Percentiles rank a stretch among this genome's conserved stretches.
Evolutionary conservation across 2,888 invertebrate genomes (phyloP).

Genomic region (Oscheius sp.): DNA sequence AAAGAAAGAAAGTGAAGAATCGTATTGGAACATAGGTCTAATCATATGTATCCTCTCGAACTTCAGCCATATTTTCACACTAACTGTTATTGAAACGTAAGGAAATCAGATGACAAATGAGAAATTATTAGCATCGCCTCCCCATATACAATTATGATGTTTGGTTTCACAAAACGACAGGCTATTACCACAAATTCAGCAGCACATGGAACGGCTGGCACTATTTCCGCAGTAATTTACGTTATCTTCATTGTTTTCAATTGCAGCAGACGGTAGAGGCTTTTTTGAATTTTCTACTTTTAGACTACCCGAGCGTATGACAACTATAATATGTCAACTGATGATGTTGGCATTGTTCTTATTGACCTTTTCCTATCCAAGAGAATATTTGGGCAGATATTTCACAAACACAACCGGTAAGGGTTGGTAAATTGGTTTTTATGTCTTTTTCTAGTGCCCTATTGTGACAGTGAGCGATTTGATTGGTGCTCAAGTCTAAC

Average conservation of each 20-base stretch:
- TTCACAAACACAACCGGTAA: slow-evolving; percentile 8
- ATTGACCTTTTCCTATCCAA: neutral
- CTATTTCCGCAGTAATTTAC: neutral
- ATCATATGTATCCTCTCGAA: slow-evolving; percentile 35
- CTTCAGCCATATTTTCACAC: slow-evolving; percentile 42
- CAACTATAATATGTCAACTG: neutral
- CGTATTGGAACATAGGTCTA: slow-evolving; percentile 21
- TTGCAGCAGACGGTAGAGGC: neutral
- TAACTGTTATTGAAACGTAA: slow-evolving; percentile 36
- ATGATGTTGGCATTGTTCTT: neutral
- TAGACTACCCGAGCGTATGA: neutral
- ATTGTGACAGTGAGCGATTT: slow-evolving; percentile 35
- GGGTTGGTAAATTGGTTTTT: slow-evolving; percentile 1
- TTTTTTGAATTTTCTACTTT: neutral
- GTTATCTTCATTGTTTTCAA: neutral
- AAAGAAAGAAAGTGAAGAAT: slow-evolving; percentile 38
- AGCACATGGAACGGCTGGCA: slow-evolving; percentile 35
- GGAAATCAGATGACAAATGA: neutral
- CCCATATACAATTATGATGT: slow-evolving; percentile 48
- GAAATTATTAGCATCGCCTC: slow-evolving; percentile 35
- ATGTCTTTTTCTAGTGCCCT: neutral
- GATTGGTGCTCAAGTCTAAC: slow-evolving; percentile 33
- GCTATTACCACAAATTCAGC: slow-evolving; percentile 36
- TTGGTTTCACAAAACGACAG: slow-evolving; percentile 39
- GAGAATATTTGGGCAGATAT: too few relatives aligned